Percentiles rank a stretch among this genome's conserved stretches.
Conservation (phyloP, 1,140 invertebrate genomes). For the Gryon sp. region DNA sequence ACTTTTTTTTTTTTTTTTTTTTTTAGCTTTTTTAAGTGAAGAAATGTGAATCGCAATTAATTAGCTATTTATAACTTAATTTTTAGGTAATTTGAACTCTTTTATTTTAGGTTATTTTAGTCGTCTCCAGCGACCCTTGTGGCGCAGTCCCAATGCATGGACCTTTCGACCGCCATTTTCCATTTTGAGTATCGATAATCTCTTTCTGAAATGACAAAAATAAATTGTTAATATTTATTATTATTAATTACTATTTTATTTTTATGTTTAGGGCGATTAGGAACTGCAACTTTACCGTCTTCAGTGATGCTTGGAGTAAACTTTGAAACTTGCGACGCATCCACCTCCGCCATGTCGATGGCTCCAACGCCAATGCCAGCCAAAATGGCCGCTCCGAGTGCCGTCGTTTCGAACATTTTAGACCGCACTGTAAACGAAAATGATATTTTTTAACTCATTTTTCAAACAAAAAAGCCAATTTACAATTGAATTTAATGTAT, state of each 20-base stretch:
- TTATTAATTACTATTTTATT: too few relatives aligned
- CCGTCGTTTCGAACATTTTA: slow-evolving; percentile 91
- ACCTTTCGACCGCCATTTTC: slow-evolving; percentile 91
- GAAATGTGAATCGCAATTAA: too few relatives aligned
- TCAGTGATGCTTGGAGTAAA: slow-evolving; percentile 85
- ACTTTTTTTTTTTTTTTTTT: too few relatives aligned
- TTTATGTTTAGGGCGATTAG: too few relatives aligned
- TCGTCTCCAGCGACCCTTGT: slow-evolving; percentile 41
- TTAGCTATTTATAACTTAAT: too few relatives aligned
- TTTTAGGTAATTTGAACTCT: too few relatives aligned
- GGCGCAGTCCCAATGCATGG: slow-evolving; percentile 86
- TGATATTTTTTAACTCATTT: neutral
- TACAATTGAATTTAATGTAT: too few relatives aligned
- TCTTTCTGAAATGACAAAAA: slow-evolving; percentile 79
- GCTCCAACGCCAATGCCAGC: slow-evolving; percentile 85
- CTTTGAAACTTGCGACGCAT: slow-evolving; percentile 81
- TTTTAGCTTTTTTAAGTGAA: too few relatives aligned
- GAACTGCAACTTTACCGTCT: slow-evolving; percentile 79
- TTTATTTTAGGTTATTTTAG: too few relatives aligned
- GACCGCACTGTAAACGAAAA: slow-evolving; percentile 81
- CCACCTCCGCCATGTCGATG: slow-evolving; percentile 80
- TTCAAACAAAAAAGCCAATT: too few relatives aligned
- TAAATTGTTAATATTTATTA: neutral
- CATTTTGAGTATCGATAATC: slow-evolving; percentile 88
- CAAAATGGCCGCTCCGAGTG: slow-evolving; percentile 89